These are phyloP conservation scores for Micromesistius poutassou DNA, from an alignment of 2,797 vertebrate genomes.

Conservation along the genomic window DNA sequence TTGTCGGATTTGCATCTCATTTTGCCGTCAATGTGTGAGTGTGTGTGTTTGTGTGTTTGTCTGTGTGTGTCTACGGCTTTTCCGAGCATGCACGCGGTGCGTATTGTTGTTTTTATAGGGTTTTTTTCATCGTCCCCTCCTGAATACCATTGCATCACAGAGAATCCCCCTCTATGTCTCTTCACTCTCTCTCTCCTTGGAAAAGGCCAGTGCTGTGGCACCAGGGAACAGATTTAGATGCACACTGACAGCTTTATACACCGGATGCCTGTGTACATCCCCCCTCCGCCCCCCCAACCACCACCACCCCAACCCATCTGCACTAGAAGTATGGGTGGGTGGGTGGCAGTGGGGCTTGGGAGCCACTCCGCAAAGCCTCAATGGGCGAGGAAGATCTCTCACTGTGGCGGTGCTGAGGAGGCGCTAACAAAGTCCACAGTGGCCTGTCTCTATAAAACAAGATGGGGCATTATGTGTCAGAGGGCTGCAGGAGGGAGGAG, in stretches of 20 bases:
- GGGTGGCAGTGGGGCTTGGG: conserved; percentile 33
- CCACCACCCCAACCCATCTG: conserved; percentile 47
- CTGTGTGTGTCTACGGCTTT: conserved; percentile 6
- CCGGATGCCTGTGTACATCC: conserved; percentile 78
- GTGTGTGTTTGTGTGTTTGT: conserved; percentile 46
- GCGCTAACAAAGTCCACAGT: conserved; percentile 69
- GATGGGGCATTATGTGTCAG: conserved; percentile 73
- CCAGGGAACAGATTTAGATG: conserved; percentile 96
- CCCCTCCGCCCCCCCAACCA: not conserved
- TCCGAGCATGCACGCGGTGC: conserved; percentile 25
- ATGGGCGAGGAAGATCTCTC: conserved; percentile 70
- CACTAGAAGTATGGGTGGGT: conserved; percentile 56
- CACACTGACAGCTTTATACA: conserved; percentile 94
- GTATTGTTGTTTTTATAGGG: conserved; percentile 53
- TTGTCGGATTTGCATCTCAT: conserved; percentile 95
- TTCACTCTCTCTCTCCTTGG: conserved; percentile 53
- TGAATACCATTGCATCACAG: conserved; percentile 86
- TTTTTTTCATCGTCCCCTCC: conserved; percentile 19
- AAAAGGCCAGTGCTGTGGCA: conserved; percentile 79
- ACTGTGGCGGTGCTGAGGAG: conserved; percentile 54
- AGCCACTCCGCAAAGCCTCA: conserved; percentile 62
- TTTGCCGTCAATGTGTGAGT: conserved; percentile 67
- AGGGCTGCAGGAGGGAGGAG: conserved; percentile 71
- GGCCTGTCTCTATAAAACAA: conserved; percentile 79
- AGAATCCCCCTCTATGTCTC: conserved; percentile 73